These are phyloP conservation scores for Erithacus rubecula DNA, from an alignment of 2,797 vertebrate genomes.

Conservation along the genomic window DNA sequence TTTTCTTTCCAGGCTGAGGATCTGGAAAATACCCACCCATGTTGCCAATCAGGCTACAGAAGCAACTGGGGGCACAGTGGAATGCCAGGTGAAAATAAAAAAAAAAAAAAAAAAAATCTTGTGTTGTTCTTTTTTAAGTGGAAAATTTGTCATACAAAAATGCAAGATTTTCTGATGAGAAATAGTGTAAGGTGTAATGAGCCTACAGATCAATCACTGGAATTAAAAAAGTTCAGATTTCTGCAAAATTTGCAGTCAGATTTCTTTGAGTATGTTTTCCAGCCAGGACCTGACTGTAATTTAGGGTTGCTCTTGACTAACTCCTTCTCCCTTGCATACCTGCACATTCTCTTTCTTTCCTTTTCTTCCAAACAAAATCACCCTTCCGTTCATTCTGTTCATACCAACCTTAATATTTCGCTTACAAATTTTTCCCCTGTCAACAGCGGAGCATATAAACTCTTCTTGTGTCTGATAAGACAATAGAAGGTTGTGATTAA, in stretches of 20 bases:
- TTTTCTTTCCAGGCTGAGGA: neutral
- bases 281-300: neutral
- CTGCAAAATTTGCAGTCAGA: neutral
- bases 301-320: neutral
- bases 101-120: neutral
- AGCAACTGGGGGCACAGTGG: neutral
- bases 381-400: neutral
- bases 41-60: neutral
- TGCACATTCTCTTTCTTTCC: neutral
- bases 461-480: neutral
- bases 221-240: neutral
- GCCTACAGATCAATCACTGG: neutral
- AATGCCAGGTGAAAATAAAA: neutral
- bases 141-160: neutral
- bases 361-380: neutral
- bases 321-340: neutral
- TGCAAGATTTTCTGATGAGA: neutral
- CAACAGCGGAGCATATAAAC: neutral
- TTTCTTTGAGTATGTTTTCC: neutral
- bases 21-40: fast-evolving
- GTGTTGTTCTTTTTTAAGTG: neutral
- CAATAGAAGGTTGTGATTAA: neutral
- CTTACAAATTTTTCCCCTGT: neutral
- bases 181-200: neutral
- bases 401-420: neutral